Conservation (phyloP, 2,888 invertebrate species). For the Acleris laterana region DNA sequence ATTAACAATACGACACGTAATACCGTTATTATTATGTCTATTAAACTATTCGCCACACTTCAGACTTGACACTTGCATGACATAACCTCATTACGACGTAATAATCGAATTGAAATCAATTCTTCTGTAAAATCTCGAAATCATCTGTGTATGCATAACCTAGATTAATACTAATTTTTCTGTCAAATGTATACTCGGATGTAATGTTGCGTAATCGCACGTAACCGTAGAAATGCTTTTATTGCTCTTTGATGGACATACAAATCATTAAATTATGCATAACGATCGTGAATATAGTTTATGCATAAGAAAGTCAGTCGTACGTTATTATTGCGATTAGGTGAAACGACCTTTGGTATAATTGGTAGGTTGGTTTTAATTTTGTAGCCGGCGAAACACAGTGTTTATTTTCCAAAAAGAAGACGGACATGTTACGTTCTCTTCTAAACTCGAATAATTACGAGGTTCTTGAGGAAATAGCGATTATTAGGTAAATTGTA, state of each 20-base stretch:
- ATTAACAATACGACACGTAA: not conserved
- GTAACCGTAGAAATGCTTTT: constrained; percentile 17
- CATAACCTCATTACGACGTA: constrained; percentile 3
- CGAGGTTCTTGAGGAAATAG: too few species aligned
- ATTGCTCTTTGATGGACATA: constrained; percentile 13
- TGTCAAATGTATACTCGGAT: constrained; percentile 8
- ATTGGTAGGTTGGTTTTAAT: too few species aligned
- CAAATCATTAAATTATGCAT: constrained; percentile 21
- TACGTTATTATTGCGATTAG: not conserved
- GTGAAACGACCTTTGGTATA: not conserved
- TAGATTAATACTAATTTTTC: constrained; percentile 14
- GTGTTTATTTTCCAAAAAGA: too few species aligned
- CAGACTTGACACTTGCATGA: constrained; percentile 4
- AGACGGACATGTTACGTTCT: too few species aligned
- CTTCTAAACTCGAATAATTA: too few species aligned
- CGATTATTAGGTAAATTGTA: too few species aligned
- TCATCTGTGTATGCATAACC: constrained; percentile 20
- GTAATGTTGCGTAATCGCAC: constrained; percentile 12
- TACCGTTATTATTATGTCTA: not conserved
- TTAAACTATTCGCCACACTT: not conserved
- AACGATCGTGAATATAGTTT: constrained; percentile 13
- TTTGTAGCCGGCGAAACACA: too few species aligned
- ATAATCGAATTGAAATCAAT: not conserved
- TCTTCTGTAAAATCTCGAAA: constrained; percentile 10
- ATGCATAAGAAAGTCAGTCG: constrained; percentile 13